Conservation (phyloP, 2,113 vertebrate species). For the Arenaria interpres region DNA sequence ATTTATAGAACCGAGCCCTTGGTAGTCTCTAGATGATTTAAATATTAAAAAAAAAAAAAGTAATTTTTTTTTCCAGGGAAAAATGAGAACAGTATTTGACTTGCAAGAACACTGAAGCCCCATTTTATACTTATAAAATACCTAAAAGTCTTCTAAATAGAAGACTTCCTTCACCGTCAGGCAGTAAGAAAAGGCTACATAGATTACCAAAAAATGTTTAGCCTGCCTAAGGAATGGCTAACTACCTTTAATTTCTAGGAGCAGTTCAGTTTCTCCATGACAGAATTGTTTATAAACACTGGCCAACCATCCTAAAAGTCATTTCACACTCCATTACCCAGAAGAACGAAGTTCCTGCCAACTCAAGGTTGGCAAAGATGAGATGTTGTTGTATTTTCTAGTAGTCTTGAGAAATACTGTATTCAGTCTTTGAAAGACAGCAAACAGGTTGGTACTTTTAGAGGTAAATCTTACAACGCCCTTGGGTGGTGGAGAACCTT, state of each 20-base stretch:
- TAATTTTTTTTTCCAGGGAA: not conserved
- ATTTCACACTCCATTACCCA: not conserved
- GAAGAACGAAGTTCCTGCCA: not conserved
- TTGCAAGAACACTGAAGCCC: not conserved
- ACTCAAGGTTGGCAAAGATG: not conserved
- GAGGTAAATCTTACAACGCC: not conserved
- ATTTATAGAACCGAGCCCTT: not conserved
- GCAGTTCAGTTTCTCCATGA: not conserved
- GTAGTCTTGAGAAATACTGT: not conserved
- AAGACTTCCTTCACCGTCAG: not conserved
- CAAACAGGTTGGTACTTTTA: not conserved
- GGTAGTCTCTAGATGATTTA: not conserved
- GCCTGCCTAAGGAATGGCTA: not conserved
- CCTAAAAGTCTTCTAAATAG: not conserved
- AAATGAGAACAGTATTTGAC: not conserved
- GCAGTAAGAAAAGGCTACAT: not conserved
- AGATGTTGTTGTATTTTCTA: not conserved
- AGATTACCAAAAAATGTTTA: not conserved
- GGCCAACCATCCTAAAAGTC: not conserved
- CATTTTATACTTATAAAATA: not conserved
- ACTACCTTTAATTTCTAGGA: not conserved
- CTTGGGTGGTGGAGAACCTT: not conserved
- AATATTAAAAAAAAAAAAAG: not conserved
- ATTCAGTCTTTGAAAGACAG: not conserved
- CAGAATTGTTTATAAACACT: not conserved